Conservation (phyloP, 1,140 invertebrate genomes). For the Macrotrachela quadricornifera region DNA sequence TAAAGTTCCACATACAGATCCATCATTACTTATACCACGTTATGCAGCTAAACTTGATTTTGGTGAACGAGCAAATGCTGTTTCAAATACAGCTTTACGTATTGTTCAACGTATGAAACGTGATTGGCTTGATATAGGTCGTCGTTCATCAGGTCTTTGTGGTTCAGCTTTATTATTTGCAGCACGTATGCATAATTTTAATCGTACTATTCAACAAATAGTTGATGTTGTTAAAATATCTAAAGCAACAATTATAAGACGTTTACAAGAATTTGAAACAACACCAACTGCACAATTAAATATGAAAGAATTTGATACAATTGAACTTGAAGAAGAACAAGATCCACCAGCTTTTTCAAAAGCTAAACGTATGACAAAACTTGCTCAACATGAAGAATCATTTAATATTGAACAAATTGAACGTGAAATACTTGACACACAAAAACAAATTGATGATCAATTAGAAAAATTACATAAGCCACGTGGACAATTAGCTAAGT, state of each 20-base stretch:
- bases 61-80: constrained; percentile 68
- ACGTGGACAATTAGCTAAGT: constrained; percentile 4
- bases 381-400: neutral
- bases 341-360: constrained; percentile 49
- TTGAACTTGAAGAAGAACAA: constrained; percentile 84
- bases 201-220: constrained; percentile 60
- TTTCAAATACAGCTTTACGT: constrained; percentile 74
- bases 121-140: constrained; percentile 83
- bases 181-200: constrained; percentile 71
- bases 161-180: constrained; percentile 84
- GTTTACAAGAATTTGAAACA: constrained; percentile 78
- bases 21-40: constrained; percentile 71
- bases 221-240: constrained; percentile 75
- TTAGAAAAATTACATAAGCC: constrained; percentile 5
- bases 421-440: neutral
- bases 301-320: constrained; percentile 83
- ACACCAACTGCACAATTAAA: constrained; percentile 72
- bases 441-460: constrained; percentile 6
- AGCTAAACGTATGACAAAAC: constrained; percentile 36
- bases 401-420: neutral
- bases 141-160: constrained; percentile 80
- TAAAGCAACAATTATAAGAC: constrained; percentile 7
- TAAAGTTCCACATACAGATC: constrained; percentile 71
- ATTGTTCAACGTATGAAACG: constrained; percentile 89
- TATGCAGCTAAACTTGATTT: constrained; percentile 85